phyloP scores from a whole-genome alignment of 2,888 invertebrate genomes.

The Pandemis heparana region DNA sequence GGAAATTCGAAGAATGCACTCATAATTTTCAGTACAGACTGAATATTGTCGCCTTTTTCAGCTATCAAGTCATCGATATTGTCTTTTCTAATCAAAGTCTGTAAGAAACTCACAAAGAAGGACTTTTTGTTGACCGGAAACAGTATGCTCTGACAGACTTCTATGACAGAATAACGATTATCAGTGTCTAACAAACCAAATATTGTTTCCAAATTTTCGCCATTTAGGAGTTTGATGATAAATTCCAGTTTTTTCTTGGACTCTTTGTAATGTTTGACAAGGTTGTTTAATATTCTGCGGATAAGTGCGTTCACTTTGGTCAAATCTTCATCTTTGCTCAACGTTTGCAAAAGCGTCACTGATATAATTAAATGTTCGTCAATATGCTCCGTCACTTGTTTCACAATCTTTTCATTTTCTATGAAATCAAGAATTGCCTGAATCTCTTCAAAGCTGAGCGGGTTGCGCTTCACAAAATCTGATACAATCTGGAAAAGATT shows the following conservation, averaged over 20 bases:
- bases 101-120: slow-evolving; percentile 69
- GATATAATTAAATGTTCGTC: slow-evolving; percentile 67
- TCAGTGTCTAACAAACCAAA: slow-evolving; percentile 69
- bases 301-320: slow-evolving; percentile 43
- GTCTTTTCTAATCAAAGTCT: slow-evolving; percentile 72
- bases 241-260: slow-evolving; percentile 77
- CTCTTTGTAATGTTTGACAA: slow-evolving; percentile 69
- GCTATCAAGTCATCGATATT: slow-evolving; percentile 69
- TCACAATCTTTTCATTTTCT: slow-evolving; percentile 67
- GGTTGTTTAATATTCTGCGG: slow-evolving; percentile 62
- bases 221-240: slow-evolving; percentile 66
- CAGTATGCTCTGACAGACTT: slow-evolving; percentile 66
- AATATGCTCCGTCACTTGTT: slow-evolving; percentile 62
- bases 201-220: slow-evolving; percentile 70
- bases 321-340: slow-evolving; percentile 52
- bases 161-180: slow-evolving; percentile 57
- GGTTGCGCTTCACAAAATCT: slow-evolving; percentile 65
- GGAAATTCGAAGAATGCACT: slow-evolving; percentile 71
- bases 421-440: slow-evolving; percentile 64
- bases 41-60: slow-evolving; percentile 78
- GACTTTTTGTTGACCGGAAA: slow-evolving; percentile 73
- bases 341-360: slow-evolving; percentile 63
- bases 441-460: slow-evolving; percentile 60
- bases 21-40: slow-evolving; percentile 78
- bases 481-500: slow-evolving; percentile 70